A percentile compares a stretch with the other conserved stretches of the same genome.
These are phyloP conservation scores for Pygoscelis adeliae DNA, from an alignment of 2,113 vertebrate species.

Conservation along the genomic window DNA sequence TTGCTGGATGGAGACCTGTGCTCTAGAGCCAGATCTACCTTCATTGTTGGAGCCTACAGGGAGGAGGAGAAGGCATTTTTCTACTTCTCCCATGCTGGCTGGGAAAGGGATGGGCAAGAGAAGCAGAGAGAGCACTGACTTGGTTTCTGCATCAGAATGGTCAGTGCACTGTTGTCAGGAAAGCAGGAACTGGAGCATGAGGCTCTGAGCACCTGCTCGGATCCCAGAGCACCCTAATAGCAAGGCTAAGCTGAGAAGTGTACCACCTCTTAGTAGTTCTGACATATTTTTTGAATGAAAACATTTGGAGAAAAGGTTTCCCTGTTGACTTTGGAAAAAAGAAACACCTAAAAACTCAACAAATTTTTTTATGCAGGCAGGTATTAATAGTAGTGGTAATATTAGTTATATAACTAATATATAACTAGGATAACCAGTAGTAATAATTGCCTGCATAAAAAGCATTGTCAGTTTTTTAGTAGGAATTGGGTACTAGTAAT, in stretches of 20 bases:
- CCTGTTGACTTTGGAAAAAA: neutral
- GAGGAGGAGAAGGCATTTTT: neutral
- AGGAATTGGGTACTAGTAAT: neutral
- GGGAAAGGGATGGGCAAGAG: neutral
- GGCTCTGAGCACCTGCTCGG: neutral
- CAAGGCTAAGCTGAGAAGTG: neutral
- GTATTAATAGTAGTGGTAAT: neutral
- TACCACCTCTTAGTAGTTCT: neutral
- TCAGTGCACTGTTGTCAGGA: neutral
- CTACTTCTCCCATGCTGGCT: neutral
- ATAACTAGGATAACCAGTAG: neutral
- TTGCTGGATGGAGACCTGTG: slow-evolving; percentile 26
- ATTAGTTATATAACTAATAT: neutral
- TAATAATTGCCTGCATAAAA: neutral
- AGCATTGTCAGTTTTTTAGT: neutral
- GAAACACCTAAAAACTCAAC: neutral
- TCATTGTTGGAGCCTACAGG: neutral
- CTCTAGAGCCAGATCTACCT: neutral
- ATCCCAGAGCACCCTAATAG: neutral
- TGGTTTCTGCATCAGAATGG: neutral
- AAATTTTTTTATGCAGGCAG: neutral
- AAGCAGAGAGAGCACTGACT: neutral
- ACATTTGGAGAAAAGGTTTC: neutral
- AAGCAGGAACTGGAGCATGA: neutral
- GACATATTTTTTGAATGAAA: neutral